phyloP scores from a whole-genome alignment of 64 coral and sea anemone species.

The Porites lutea region DNA sequence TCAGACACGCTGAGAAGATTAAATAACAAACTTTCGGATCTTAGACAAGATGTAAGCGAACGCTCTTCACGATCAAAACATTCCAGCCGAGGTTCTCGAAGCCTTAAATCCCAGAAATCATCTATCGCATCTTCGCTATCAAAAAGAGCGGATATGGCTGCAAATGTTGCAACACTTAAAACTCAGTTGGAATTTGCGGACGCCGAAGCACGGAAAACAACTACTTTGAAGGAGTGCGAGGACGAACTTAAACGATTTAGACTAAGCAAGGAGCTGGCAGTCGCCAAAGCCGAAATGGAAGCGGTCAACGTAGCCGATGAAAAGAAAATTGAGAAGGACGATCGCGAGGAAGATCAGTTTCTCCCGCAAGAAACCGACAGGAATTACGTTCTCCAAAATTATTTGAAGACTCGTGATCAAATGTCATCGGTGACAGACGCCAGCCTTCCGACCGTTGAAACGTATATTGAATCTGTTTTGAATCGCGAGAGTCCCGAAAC shows the following conservation, averaged over 20 bases:
- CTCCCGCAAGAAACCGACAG: conserved; percentile 26
- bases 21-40: conserved; percentile 16
- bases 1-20: conserved; percentile 10
- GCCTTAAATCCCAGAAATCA: not conserved
- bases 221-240: not conserved
- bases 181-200: conserved; percentile 32
- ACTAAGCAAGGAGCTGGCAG: conserved; percentile 5
- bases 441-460: not conserved
- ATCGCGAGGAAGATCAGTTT: not conserved
- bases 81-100: not conserved
- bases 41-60: conserved; percentile 4
- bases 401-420: not conserved
- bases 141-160: not conserved
- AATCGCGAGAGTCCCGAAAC: not conserved
- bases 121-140: conserved; percentile 4
- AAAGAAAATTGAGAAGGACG: not conserved
- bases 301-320: not conserved
- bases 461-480: not conserved
- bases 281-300: conserved; percentile 1
- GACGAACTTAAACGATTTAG: conserved; percentile 22
- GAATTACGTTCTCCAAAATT: conserved; percentile 29
- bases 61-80: not conserved
- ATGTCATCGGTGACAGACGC: not conserved
- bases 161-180: conserved; percentile 1
- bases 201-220: conserved; percentile 10